These are phyloP conservation scores for Polymixis flavicincta DNA, from an alignment of 2,888 invertebrate species.

Conservation along the genomic window DNA sequence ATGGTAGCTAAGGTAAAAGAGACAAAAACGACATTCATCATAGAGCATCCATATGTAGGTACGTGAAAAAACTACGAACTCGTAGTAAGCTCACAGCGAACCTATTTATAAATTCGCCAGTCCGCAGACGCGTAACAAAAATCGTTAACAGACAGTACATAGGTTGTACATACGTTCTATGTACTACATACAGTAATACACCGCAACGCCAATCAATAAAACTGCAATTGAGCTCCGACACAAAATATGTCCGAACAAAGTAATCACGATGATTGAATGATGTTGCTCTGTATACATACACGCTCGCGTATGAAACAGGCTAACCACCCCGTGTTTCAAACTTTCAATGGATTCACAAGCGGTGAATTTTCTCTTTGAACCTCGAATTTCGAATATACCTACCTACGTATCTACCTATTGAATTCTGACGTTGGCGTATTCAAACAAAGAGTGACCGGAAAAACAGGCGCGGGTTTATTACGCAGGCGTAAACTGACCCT, in stretches of 20 bases:
- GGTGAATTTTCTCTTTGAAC: slow-evolving; percentile 54
- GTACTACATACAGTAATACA: slow-evolving; percentile 50
- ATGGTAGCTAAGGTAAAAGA: background rate
- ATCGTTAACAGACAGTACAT: slow-evolving; percentile 63
- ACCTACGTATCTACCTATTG: slow-evolving; percentile 41
- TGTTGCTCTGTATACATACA: slow-evolving; percentile 47
- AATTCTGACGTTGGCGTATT: slow-evolving; percentile 55
- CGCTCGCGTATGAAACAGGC: slow-evolving; percentile 36
- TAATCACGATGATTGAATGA: slow-evolving; percentile 66
- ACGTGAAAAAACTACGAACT: slow-evolving; percentile 22
- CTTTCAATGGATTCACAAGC: slow-evolving; percentile 51
- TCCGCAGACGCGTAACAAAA: slow-evolving; percentile 52
- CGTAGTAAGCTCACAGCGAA: slow-evolving; percentile 1
- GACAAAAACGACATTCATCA: background rate
- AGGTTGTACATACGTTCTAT: slow-evolving; percentile 35
- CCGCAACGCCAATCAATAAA: slow-evolving; percentile 65
- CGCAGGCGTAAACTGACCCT: slow-evolving; percentile 49
- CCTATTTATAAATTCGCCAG: slow-evolving; percentile 44
- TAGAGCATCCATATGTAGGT: background rate
- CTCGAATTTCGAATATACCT: slow-evolving; percentile 43
- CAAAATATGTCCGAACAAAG: slow-evolving; percentile 67
- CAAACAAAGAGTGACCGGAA: slow-evolving; percentile 60
- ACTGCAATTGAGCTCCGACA: slow-evolving; percentile 66
- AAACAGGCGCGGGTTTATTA: slow-evolving; percentile 52
- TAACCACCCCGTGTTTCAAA: slow-evolving; percentile 45